Conservation (phyloP, 2,888 invertebrate genomes). For the Monoplex corrugatus region DNA sequence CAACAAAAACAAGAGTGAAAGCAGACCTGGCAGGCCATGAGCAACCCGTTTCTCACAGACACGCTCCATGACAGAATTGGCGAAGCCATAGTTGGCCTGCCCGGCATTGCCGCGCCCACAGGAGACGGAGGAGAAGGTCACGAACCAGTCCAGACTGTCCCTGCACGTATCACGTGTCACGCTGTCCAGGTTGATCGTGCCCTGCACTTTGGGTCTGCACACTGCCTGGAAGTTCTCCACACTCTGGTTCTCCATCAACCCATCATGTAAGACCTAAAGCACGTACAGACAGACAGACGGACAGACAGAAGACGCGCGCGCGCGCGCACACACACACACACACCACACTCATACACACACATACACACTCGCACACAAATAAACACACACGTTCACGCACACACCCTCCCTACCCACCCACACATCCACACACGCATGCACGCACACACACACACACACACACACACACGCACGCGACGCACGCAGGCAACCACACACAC, state of each 20-base stretch:
- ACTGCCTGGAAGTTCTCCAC: conserved; percentile 90
- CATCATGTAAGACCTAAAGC: conserved; percentile 91
- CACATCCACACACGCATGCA: too few relatives aligned
- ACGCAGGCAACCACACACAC: too few relatives aligned
- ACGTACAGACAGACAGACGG: too few relatives aligned
- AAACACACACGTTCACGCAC: too few relatives aligned
- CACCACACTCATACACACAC: too few relatives aligned
- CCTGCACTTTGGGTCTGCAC: conserved; percentile 91
- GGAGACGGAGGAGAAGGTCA: conserved; percentile 97
- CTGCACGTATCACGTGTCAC: conserved; percentile 90
- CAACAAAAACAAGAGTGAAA: too few relatives aligned
- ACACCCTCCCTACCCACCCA: too few relatives aligned
- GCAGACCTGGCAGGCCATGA: conserved; percentile 92
- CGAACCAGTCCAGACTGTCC: conserved; percentile 91
- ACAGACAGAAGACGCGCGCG: too few relatives aligned
- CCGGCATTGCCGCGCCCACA: conserved; percentile 98
- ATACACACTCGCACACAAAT: too few relatives aligned
- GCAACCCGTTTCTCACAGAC: conserved; percentile 92
- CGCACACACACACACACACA: too few relatives aligned
- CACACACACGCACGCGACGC: too few relatives aligned
- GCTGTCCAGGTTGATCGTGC: conserved; percentile 91
- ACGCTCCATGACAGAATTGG: conserved; percentile 98
- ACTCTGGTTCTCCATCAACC: conserved; percentile 92
- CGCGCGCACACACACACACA: too few relatives aligned
- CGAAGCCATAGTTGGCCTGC: conserved; percentile 97